phyloP scores from a whole-genome alignment of 2,888 invertebrate genomes.

The Abscondita cerata region DNA sequence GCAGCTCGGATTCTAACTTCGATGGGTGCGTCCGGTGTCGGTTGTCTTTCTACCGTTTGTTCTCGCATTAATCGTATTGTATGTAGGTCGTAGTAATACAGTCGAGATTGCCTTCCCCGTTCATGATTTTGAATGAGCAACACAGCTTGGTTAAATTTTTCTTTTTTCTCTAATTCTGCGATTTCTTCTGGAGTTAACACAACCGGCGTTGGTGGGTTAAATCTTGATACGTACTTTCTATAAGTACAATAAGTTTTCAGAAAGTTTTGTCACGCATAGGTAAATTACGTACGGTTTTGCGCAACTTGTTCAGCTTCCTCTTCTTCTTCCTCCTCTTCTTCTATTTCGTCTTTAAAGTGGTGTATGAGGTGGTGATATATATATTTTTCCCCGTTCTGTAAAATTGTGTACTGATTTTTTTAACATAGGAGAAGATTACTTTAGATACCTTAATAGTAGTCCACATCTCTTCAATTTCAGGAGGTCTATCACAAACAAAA shows the following conservation, averaged over 20 bases:
- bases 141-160: constrained; percentile 46
- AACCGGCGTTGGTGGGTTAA: constrained; percentile 17
- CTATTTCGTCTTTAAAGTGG: constrained; percentile 25
- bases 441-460: constrained; percentile 42
- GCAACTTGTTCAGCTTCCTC: not conserved
- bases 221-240: not conserved
- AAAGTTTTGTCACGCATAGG: not conserved
- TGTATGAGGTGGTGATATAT: constrained; percentile 41
- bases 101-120: constrained; percentile 56
- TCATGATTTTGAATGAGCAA: constrained; percentile 60
- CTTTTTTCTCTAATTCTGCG: constrained; percentile 41
- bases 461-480: constrained; percentile 52
- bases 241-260: not conserved
- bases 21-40: constrained; percentile 10
- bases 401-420: not conserved
- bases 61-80: constrained; percentile 12
- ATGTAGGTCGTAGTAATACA: constrained; percentile 48
- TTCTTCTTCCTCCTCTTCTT: constrained; percentile 10
- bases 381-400: constrained; percentile 53
- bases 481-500: constrained; percentile 67
- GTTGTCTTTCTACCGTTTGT: constrained; percentile 1
- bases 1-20: constrained; percentile 46
- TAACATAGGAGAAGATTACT: not conserved
- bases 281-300: not conserved
- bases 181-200: constrained; percentile 44